phyloP scores from a whole-genome alignment of 2,113 vertebrate genomes.

The Mastomys natalensis region DNA sequence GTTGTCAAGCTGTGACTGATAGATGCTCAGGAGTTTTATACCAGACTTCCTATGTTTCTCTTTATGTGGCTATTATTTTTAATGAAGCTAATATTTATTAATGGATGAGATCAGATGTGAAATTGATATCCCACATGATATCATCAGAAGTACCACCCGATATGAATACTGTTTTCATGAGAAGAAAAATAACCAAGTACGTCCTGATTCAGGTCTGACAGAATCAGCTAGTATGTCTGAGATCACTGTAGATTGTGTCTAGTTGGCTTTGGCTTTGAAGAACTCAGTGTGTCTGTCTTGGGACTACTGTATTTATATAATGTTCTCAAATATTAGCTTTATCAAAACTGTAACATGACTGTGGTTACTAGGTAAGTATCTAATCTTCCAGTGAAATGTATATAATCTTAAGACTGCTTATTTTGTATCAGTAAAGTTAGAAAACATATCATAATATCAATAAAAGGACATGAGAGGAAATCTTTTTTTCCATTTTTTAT shows the following conservation, averaged over 20 bases:
- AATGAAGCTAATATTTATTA: slow-evolving; percentile 36
- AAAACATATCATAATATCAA: background rate
- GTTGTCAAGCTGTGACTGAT: slow-evolving; percentile 60
- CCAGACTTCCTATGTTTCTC: background rate
- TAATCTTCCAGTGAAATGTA: slow-evolving; percentile 13
- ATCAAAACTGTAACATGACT: background rate
- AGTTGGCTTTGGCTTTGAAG: slow-evolving; percentile 5
- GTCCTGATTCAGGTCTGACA: background rate
- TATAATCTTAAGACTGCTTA: background rate
- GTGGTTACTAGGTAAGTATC: background rate
- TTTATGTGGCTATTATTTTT: slow-evolving; percentile 45
- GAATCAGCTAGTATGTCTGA: background rate
- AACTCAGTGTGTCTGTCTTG: background rate
- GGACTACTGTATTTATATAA: background rate
- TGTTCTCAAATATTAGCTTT: background rate
- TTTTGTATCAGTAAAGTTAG: slow-evolving; percentile 7
- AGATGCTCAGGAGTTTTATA: background rate
- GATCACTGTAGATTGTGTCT: background rate
- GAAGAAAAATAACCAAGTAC: background rate
- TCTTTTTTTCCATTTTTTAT: no score
- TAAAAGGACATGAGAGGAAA: background rate
- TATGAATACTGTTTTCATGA: background rate
- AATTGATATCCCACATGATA: slow-evolving; percentile 14
- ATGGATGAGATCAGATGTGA: slow-evolving; percentile 58
- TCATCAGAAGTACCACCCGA: background rate